phyloP scores from a whole-genome alignment of 2,888 invertebrate species.

The Nemapogon koenigi region DNA sequence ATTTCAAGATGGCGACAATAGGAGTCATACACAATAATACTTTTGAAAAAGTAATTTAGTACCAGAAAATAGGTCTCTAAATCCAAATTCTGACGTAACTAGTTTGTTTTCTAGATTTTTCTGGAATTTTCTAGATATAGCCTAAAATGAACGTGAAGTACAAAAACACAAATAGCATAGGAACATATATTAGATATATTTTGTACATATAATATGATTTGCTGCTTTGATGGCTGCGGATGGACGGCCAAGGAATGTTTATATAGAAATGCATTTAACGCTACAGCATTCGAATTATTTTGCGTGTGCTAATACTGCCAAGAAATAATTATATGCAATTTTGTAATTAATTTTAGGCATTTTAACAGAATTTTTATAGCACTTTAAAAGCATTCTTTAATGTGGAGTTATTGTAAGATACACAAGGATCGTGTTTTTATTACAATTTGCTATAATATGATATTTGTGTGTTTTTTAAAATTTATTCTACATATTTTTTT shows the following conservation, averaged over 20 bases:
- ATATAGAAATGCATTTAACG: slow-evolving; percentile 35
- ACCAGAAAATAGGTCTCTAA: too few species aligned
- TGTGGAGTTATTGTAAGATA: slow-evolving; percentile 2
- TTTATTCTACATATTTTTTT: too few species aligned
- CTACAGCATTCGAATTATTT: slow-evolving; percentile 52
- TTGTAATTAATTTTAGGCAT: not conserved
- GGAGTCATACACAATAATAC: too few species aligned
- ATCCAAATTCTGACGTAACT: too few species aligned
- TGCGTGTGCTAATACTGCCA: slow-evolving; percentile 36
- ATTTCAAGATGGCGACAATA: too few species aligned
- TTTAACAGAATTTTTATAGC: slow-evolving; percentile 19
- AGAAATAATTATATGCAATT: not conserved
- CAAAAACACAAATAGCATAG: too few species aligned
- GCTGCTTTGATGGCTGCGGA: slow-evolving; percentile 35
- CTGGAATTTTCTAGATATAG: too few species aligned
- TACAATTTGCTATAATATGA: too few species aligned
- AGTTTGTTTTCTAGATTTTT: too few species aligned
- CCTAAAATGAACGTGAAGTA: too few species aligned
- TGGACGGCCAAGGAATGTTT: slow-evolving; percentile 21
- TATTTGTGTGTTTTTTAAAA: too few species aligned
- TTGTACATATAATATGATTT: slow-evolving; percentile 52
- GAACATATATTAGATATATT: slow-evolving; percentile 18
- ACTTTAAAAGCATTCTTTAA: slow-evolving; percentile 17
- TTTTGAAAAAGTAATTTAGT: too few species aligned
- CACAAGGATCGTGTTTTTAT: slow-evolving; percentile 6